Percentiles rank a stretch among this genome's conserved stretches.
These are phyloP conservation scores for Champsocephalus gunnari DNA, from an alignment of 2,797 vertebrate species.

Conservation along the genomic window DNA sequence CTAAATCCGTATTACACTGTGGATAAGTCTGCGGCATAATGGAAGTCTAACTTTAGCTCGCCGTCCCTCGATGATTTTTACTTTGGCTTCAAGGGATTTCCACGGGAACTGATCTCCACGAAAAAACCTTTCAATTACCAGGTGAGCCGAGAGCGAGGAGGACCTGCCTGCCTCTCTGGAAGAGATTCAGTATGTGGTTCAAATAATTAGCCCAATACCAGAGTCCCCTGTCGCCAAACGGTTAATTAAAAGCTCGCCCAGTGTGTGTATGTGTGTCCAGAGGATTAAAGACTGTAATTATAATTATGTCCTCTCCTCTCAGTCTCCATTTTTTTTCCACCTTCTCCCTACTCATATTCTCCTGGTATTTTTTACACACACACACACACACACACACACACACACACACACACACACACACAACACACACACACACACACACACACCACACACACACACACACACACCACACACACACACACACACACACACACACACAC, in stretches of 20 bases:
- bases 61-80: constrained; percentile 50
- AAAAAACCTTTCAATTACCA: constrained; percentile 63
- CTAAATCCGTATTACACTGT: constrained; percentile 59
- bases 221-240: constrained; percentile 72
- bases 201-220: constrained; percentile 78
- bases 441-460: too few species aligned
- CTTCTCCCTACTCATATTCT: constrained; percentile 41
- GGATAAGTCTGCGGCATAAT: constrained; percentile 50
- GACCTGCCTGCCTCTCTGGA: constrained; percentile 46
- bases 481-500: too few species aligned
- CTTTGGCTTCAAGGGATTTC: constrained; percentile 55
- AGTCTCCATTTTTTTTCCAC: constrained; percentile 34
- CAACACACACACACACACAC: too few species aligned
- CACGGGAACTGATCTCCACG: constrained; percentile 30
- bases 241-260: constrained; percentile 77
- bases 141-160: constrained; percentile 52
- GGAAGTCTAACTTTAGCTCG: constrained; percentile 52
- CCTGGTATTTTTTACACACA: constrained; percentile 30
- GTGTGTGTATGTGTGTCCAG: constrained; percentile 66
- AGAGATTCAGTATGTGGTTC: constrained; percentile 48
- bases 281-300: constrained; percentile 81
- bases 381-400: too few species aligned
- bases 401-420: too few species aligned
- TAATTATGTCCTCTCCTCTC: constrained; percentile 66
- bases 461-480: too few species aligned